Base-by-base conservation (phyloP, 2,797 vertebrate genomes). In the Esox lucius region DNA sequence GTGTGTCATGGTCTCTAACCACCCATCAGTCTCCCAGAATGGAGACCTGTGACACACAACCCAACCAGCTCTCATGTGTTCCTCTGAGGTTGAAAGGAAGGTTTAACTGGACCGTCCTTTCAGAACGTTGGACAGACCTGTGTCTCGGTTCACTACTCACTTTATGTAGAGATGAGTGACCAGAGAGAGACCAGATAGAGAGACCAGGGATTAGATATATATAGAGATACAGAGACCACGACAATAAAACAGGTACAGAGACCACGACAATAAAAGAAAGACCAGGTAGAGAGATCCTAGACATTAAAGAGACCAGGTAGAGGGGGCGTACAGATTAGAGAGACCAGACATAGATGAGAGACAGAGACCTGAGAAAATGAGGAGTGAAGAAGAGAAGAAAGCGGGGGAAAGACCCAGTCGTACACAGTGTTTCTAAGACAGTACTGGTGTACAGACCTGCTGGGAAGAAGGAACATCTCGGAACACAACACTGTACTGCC, bases 11-110 rank as follows among this genome's bases (percentile, higher is more conserved):
- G 70, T 75, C 81, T 84, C 79, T 88, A 92, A 92, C 90, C 88
- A 89, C 90, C 83, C 85, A 90, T 91, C 87, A 88, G 88, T 85
- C 89, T 91, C 88, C 86, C 81, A 77, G 75, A 83, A 81, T 74
- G 66, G 65, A 15, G 24, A 35, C 75, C 70, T 59, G 28, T 59
- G 80, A 82, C 79, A 70, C 78, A 76, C 3, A 61, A 61, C 56
- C n/a, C 56, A 61, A 24, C 56, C 9, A 26, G 56, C n/a, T 61
- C 11, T 17, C 8, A 24, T 24, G 56, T 61, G 12, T 24, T 61
- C 22, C 56, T 12, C 22, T 24, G 56, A 12, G 56, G 9, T 9
- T 61, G 8, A 11, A 24, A 61, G 22, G 3, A 61, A 8, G 3
- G 56, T 24, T 61, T 17, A 8, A n/a, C 22, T 59, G n/a, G 24